These are phyloP conservation scores for Diarsia rubi DNA, from an alignment of 2,888 invertebrate species.

Conservation along the genomic window DNA sequence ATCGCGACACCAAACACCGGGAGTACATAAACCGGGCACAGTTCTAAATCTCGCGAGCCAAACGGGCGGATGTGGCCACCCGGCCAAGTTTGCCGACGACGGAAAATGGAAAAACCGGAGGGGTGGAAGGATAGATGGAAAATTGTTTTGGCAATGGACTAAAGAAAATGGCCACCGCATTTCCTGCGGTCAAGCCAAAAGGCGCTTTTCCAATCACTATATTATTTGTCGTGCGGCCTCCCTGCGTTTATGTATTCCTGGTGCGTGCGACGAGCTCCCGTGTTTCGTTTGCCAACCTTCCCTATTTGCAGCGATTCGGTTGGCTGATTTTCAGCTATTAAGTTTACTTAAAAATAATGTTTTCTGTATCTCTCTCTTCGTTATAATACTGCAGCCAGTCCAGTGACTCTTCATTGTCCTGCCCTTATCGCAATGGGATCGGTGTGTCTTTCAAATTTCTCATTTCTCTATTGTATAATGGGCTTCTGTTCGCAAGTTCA, in stretches of 20 bases:
- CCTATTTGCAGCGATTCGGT: constrained; percentile 59
- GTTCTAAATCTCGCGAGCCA: constrained; percentile 79
- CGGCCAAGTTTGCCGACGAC: constrained; percentile 83
- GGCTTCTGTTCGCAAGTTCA: too few species aligned
- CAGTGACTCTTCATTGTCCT: not conserved
- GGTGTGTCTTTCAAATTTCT: too few species aligned
- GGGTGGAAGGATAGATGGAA: constrained; percentile 71
- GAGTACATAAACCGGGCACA: constrained; percentile 69
- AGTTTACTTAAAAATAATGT: constrained; percentile 42
- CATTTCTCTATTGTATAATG: not conserved
- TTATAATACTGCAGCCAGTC: not conserved
- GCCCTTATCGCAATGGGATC: too few species aligned
- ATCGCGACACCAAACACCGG: constrained; percentile 62
- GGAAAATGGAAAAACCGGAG: constrained; percentile 82
- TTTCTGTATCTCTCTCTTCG: constrained; percentile 6
- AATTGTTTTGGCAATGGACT: constrained; percentile 89
- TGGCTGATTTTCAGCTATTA: constrained; percentile 62
- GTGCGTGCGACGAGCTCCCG: constrained; percentile 70
- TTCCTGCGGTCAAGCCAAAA: constrained; percentile 79
- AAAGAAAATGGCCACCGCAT: constrained; percentile 87
- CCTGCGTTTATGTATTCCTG: constrained; percentile 80
- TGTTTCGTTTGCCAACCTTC: constrained; percentile 65
- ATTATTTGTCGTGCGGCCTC: constrained; percentile 74
- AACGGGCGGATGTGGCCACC: constrained; percentile 75
- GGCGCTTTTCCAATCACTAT: constrained; percentile 82